phyloP scores from a whole-genome alignment of 2,113 vertebrate species.

The Coryphaenoides rupestris region DNA sequence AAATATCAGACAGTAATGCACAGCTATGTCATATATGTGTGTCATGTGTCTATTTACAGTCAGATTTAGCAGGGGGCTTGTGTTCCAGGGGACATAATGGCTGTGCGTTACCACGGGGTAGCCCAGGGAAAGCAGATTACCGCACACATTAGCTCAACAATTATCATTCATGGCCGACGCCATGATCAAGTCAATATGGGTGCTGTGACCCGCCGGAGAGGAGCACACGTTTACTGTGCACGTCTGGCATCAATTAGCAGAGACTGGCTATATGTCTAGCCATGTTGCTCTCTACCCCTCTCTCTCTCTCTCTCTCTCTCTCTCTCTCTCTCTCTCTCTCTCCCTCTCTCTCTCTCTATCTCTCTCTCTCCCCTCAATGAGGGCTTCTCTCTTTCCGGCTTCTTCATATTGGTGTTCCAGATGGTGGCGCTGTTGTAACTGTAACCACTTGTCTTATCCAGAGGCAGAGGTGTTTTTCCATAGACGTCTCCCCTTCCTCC shows the following conservation, averaged over 20 bases:
- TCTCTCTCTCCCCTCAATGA: neutral
- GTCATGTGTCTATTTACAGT: slow-evolving; percentile 7
- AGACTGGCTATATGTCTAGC: slow-evolving; percentile 13
- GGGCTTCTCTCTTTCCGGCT: neutral
- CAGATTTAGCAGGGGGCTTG: neutral
- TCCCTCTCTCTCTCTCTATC: neutral
- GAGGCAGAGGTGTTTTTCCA: neutral
- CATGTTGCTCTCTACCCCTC: neutral
- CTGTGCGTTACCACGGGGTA: slow-evolving; percentile 10
- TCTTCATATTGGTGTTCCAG: slow-evolving; percentile 18
- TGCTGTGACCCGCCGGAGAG: slow-evolving; percentile 58
- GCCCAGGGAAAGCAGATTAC: slow-evolving; percentile 42
- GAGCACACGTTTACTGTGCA: slow-evolving; percentile 47
- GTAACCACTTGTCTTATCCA: neutral
- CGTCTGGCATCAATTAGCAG: slow-evolving; percentile 54
- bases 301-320: slow-evolving; percentile 12
- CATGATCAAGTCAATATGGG: slow-evolving; percentile 64
- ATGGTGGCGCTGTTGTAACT: slow-evolving; percentile 33
- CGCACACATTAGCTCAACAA: slow-evolving; percentile 53
- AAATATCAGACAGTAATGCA: slow-evolving; percentile 5
- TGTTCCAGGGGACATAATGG: neutral
- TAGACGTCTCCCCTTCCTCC: too few relatives aligned
- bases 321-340: neutral
- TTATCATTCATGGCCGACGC: slow-evolving; percentile 61
- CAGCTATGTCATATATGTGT: too few relatives aligned